Base-by-base conservation (phyloP, 2,888 invertebrate species). In the Herminia tarsipennalis region DNA sequence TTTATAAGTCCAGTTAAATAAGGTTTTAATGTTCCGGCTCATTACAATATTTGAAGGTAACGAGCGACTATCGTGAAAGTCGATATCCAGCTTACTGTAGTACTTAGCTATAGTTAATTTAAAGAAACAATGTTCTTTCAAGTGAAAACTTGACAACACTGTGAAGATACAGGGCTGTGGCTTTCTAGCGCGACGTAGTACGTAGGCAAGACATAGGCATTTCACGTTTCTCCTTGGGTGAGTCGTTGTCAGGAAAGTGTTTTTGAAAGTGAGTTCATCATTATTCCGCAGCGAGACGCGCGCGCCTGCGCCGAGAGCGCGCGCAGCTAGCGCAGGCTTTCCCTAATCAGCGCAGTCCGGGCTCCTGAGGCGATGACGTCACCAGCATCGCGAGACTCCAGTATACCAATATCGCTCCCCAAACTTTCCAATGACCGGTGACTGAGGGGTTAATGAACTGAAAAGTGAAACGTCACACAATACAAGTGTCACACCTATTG, bases 201-300 rank as follows among this genome's bases (percentile, higher is more conserved):
- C 18, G 32, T 21, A 27, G 27, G 20, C n/a, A 25, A 20, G 14
- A 21, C 17, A 24, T 25, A 28, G 28, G 21, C 34, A 28, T 40
- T 27, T 28, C 9, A 36, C 61, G 35, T 48, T 56, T 56, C 66
- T 52, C 51, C 14, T 37, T 24, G 44, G 41, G 42, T 32, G n/a
- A 33, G 20, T 4, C 13, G 21, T 33, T 14, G 35, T 32, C 25
- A 52, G 29, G 57, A 65, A 61, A 53, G 66, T 61, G 43, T 47
- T 56, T 21, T 61, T 53, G 66, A 65, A 63, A 65, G 63, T 22
- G 47, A 44, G 35, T 48, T 64, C 49, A 66, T 64, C 63, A 53
- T 46, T 64, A 64, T 66, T 55, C 53, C 18, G 27, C 39, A 22
- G 25, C 14, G 17, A 48, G 24, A 20, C n/a, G n/a, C n/a, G n/a